Base-by-base conservation (phyloP, 1,140 invertebrate genomes). In the Macrobrachium rosenbergii region DNA sequence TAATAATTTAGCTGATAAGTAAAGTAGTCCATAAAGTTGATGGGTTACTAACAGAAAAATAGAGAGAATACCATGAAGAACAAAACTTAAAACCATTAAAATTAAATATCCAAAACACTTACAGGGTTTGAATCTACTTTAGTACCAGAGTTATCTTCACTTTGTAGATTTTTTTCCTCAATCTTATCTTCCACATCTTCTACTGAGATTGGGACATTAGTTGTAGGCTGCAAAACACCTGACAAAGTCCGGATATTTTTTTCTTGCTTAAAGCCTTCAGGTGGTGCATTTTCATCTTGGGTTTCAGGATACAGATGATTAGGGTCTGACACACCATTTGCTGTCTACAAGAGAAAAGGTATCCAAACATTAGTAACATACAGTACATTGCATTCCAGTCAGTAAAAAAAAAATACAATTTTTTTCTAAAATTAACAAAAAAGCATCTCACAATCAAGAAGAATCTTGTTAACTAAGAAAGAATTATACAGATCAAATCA, bases 171-270 rank as follows among this genome's bases (percentile, higher is more conserved):
- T 59, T 17, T 52, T 60, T n/a, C 78, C 52, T 81, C 79, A 52
- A 45, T 58, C 12, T 89, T 88, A 6, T 60, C 72, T 59, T 79
- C 76, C 28, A 19, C 63, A n/a, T 52, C 73, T 7, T 85, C 43
- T 64, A 76, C 88, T 87, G 67, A 89, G 81, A 87, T 76, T 28
- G 91, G 90, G 17, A 91, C 83, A 76, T 89, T 87, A 69, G 78
- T 75, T 28, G 91, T 87, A 12, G 91, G 91, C 69, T 90, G 89
- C 12, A 92, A 89, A 67, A 91, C 89, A n/a, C 91, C 91, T 52
- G 90, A 76, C 37, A 90, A 59, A 37, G 82, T 81, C 23, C 88
- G 95, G 59, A 17, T 90, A 45, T 83, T 62, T 5, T 28, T 69
- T 19, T 76, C 69, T 62, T 63, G 81, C 17, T 83, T 52, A 58